phyloP scores from a whole-genome alignment of 2,113 vertebrate genomes.

The Zosterops pallidus region DNA sequence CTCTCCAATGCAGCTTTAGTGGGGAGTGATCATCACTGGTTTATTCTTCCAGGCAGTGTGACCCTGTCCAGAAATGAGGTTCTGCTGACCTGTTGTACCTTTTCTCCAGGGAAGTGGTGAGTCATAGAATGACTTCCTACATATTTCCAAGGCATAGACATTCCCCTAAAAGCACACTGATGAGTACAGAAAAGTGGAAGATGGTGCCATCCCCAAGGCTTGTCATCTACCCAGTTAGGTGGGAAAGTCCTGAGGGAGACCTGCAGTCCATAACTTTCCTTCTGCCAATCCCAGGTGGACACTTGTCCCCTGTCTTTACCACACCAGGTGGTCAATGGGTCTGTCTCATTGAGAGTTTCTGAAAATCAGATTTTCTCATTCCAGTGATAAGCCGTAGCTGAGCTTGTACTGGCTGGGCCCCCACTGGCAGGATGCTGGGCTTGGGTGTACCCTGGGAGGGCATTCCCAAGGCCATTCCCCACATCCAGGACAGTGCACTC shows the following conservation, averaged over 20 bases:
- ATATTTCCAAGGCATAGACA: neutral
- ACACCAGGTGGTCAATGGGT: rapidly evolving
- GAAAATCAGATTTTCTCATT: neutral
- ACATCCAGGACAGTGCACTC: neutral
- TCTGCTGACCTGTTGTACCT: neutral
- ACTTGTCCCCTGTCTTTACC: too few relatives aligned
- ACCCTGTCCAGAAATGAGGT: neutral
- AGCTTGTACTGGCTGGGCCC: neutral
- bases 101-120: neutral
- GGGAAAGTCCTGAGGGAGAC: neutral
- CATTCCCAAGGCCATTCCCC: neutral
- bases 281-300: neutral
- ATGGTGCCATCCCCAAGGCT: neutral
- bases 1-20: neutral
- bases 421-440: neutral
- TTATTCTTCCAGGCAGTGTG: neutral
- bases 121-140: neutral
- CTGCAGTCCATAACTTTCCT: neutral
- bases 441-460: neutral
- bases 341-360: rapidly evolving
- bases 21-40: neutral
- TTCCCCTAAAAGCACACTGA: neutral
- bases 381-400: neutral
- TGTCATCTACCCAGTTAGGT: neutral
- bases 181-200: neutral